These are phyloP conservation scores for Rafetus swinhoei DNA, from an alignment of 2,113 vertebrate genomes.

Conservation along the genomic window DNA sequence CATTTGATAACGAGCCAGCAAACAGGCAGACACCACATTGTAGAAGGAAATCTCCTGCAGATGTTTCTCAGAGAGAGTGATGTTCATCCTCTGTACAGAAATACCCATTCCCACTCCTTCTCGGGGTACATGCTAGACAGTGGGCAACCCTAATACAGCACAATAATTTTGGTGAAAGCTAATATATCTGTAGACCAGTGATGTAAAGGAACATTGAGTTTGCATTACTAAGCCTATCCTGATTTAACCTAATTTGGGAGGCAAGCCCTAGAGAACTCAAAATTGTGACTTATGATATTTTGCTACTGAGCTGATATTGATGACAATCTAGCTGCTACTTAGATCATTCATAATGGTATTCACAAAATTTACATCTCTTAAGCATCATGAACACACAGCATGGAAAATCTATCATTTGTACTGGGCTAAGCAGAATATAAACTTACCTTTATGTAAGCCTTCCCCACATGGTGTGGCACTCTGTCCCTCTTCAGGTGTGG, in stretches of 20 bases:
- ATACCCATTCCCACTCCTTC: conserved; percentile 12
- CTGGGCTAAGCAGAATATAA: not conserved
- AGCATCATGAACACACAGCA: not conserved
- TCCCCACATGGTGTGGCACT: not conserved
- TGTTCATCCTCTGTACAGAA: conserved; percentile 1
- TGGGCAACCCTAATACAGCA: not conserved
- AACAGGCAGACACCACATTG: conserved; percentile 24
- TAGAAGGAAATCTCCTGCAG: conserved; percentile 42
- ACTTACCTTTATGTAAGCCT: not conserved
- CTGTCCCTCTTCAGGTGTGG: not conserved
- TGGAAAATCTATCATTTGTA: not conserved
- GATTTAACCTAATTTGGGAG: fast-evolving
- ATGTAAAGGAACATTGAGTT: not conserved
- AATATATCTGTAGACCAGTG: not conserved
- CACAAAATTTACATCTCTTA: not conserved
- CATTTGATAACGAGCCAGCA: conserved; percentile 53
- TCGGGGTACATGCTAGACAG: not conserved
- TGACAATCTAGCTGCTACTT: not conserved
- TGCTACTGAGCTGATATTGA: not conserved
- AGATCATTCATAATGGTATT: not conserved
- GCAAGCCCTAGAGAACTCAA: not conserved
- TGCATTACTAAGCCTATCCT: not conserved
- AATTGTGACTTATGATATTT: not conserved
- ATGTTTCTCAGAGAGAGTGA: conserved; percentile 20
- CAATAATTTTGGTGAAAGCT: not conserved